Base-by-base conservation (phyloP, 37 sponge, comb jelly and placozoan genomes). In the Geodia barretti region DNA sequence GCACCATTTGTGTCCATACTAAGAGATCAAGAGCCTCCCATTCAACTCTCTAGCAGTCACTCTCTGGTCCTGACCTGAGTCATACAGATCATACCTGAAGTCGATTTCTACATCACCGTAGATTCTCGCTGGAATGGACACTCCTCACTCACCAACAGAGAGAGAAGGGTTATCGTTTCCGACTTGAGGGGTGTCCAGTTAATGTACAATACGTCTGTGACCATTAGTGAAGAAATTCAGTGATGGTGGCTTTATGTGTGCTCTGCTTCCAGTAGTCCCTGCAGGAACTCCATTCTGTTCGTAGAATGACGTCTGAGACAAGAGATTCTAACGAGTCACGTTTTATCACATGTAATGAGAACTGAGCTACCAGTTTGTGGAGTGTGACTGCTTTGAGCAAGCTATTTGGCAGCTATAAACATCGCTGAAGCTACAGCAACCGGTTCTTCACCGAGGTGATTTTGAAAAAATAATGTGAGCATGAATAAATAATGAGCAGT, bases 41-140 rank as follows among this genome's bases (percentile, higher is more conserved):
- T 7, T 47, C 41, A 2, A 19, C 64, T 77, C 40, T 62, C n/a
- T 25, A 77, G 64, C 21, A 62, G 64, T 32, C 8, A 29, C 11
- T 61, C 25, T 9, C 65, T 77, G 39, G 29, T 30, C 39, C 23
- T 77, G 25, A 77, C 77, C 64, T 77, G 77, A 23, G 30, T 64
- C 39, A 38, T 35, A 62, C 64, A 36, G 40, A 21, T 77, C 62
- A n/a, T 34, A 31, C 77, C 64, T 25, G 77, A n/a, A 36, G 77
- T 64, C 4, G 65, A 77, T 61, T n/a, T n/a, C 25, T 28, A n/a
- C n/a, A 25, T 77, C n/a, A n/a, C 64, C 34, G 64, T 77, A 26
- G 37, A 9, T 29, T 25, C 29, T 34, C 4, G 40, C 0, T 77
- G 77, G 77, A 61, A n/a, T n/a, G n/a, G n/a, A n/a, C n/a, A n/a